Base-by-base conservation (phyloP, 2,888 invertebrate genomes). In the Blastobasis adustella region DNA sequence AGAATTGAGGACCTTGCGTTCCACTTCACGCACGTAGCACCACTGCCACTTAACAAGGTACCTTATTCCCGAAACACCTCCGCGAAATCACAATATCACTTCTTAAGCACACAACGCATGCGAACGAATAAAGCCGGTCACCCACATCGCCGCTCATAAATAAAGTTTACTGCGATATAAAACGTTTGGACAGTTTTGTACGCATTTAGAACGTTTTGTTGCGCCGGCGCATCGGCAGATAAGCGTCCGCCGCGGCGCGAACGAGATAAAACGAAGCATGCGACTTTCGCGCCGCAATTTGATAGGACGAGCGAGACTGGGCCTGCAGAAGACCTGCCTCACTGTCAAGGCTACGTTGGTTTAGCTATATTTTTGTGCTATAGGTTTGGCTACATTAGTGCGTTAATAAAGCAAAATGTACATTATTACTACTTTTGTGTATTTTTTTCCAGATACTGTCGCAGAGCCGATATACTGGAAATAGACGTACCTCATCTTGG, bases 191-290 rank as follows among this genome's bases (percentile, higher is more conserved):
- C 62, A 67, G 69, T 76, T 74, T 71, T 69, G 73, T 71, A 65
- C 56, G 54, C 58, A 45, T 23, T 23, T 23, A 23, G 23, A 23
- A 23, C 23, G 23, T 23, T 53, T 53, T 52, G 58, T 53, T 63
- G 65, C 67, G 66, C 63, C 50, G 50, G 65, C 69, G 64, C 64
- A 60, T 64, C 55, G 59, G 51, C 58, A n/a, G 70, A 73, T 73
- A 73, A 66, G 62, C 57, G 62, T 23, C 41, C 41, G 41, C 9
- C 41, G 49, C 46, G 48, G 63, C 57, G 71, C 66, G 69, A 69
- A 71, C 62, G 64, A 62, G 71, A 74, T 79, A 79, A 79, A 80
- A 75, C 69, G 71, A 72, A 68, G 61, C 66, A 55, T 65, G 70
- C 66, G 67, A 78, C 67, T 70, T 71, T 73, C 66, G 71, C 69